Conservation (phyloP, 2,797 vertebrate genomes). For the Protosalanx chinensis region DNA sequence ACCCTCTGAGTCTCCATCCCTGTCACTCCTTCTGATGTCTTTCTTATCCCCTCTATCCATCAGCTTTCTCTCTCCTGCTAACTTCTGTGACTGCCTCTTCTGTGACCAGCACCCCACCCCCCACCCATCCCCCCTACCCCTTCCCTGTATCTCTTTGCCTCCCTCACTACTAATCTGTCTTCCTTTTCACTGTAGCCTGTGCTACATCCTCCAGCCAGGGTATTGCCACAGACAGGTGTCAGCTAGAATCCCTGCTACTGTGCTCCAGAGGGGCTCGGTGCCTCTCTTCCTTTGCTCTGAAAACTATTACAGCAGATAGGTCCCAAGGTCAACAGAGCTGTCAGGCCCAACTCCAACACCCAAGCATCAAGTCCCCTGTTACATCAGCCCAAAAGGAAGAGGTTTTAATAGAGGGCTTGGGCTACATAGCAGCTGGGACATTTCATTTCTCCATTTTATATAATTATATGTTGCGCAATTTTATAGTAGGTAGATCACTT, state of each 20-base stretch:
- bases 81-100: constrained; percentile 13
- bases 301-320: constrained; percentile 44
- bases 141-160: constrained; percentile 11
- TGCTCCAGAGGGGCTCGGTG: constrained; percentile 20
- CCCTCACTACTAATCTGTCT: constrained; percentile 15
- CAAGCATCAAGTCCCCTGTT: constrained; percentile 2
- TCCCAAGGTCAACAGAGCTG: constrained; percentile 57
- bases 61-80: constrained; percentile 22
- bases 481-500: too few species aligned
- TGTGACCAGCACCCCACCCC: constrained; percentile 16
- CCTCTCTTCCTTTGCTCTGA: constrained; percentile 21
- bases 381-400: constrained; percentile 31
- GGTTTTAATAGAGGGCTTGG: constrained; percentile 37
- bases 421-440: constrained; percentile 19
- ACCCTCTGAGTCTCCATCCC: neutral
- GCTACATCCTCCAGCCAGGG: constrained; percentile 17
- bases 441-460: constrained; percentile 36
- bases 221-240: constrained; percentile 52
- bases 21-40: constrained; percentile 2
- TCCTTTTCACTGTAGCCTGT: neutral
- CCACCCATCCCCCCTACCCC: neutral
- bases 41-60: neutral
- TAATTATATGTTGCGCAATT: too few species aligned
- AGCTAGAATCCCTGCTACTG: constrained; percentile 38
- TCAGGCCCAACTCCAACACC: constrained; percentile 41